Base-by-base conservation (phyloP, 2,888 invertebrate genomes). In the Ligdia adustata region DNA sequence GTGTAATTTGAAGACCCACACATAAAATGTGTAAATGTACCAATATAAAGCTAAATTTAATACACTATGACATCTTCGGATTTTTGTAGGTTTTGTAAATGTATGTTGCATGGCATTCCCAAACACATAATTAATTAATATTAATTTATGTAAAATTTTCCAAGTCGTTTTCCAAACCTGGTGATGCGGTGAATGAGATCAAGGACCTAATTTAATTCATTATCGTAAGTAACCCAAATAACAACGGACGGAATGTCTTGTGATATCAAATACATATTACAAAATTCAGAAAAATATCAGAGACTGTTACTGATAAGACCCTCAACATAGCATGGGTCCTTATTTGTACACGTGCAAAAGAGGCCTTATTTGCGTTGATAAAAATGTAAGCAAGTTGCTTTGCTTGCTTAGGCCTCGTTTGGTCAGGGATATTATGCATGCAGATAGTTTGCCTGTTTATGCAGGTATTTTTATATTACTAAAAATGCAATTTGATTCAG, bases 341-440 rank as follows among this genome's bases (percentile, higher is more conserved):
- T 38, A 33, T 43, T 38, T 33, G 32, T 27, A 56, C 61, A 66
- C 59, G 60, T 62, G 62, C 53, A 55, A 56, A 43, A 41, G 60
- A 66, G 59, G 66, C 53, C 31, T 29, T 66, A 57, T 68, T 67
- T 65, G 54, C 54, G 55, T 57, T 61, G 62, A 62, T 65, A 60
- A 58, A 47, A 52, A 22, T 22, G n/a, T 41, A 18, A 14, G 20
- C 40, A 32, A 44, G 31, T 37, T 43, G 32, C 28, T 44, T 26
- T 47, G 16, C 20, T 22, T 33, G 20, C 16, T 31, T 31, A 9
- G 16, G 11, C 2, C 1, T 3, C 16, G 18, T 6, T 11, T 9
- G 5, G 22, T 7, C 22, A n/a, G n/a, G n/a, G n/a, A n/a, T n/a
- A 22, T 22, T 22, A n/a, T 4, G 3, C 7, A 22, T 22, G 22